Evolutionary conservation across 1,140 invertebrate genomes (phyloP).

Genomic region (Drosophila hydei): DNA sequence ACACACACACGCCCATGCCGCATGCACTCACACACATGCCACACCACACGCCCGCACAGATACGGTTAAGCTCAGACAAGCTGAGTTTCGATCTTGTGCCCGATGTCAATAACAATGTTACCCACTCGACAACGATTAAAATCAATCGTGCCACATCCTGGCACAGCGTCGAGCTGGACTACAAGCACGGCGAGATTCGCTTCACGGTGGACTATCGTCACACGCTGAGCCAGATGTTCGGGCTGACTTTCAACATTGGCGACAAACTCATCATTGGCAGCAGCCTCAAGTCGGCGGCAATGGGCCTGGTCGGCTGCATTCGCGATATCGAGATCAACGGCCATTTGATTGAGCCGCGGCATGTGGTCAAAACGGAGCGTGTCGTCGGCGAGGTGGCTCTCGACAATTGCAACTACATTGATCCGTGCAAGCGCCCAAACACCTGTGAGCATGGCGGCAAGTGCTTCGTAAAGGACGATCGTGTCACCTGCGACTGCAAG

Average conservation of each 20-base stretch:
- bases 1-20: constrained; percentile 59
- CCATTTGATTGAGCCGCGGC: constrained; percentile 88
- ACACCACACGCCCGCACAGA: constrained; percentile 83
- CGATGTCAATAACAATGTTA: constrained; percentile 89
- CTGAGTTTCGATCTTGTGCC: constrained; percentile 92
- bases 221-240: constrained; percentile 88
- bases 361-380: constrained; percentile 91
- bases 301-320: constrained; percentile 95
- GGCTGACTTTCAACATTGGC: constrained; percentile 86
- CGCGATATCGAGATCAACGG: constrained; percentile 93
- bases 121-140: constrained; percentile 90
- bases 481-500: constrained; percentile 94
- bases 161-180: constrained; percentile 91
- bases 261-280: constrained; percentile 90
- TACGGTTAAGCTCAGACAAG: constrained; percentile 91
- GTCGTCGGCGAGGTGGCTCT: constrained; percentile 94
- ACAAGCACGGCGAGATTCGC: constrained; percentile 89
- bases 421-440: constrained; percentile 94
- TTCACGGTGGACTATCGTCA: constrained; percentile 90
- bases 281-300: constrained; percentile 87
- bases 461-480: constrained; percentile 94
- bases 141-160: constrained; percentile 90
- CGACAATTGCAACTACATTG: constrained; percentile 95
- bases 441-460: constrained; percentile 96
- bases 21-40: neutral